Percentiles rank a stretch among this genome's conserved stretches.
phyloP scores from a whole-genome alignment of 2,888 invertebrate genomes.

The Itoplectis maculator region DNA sequence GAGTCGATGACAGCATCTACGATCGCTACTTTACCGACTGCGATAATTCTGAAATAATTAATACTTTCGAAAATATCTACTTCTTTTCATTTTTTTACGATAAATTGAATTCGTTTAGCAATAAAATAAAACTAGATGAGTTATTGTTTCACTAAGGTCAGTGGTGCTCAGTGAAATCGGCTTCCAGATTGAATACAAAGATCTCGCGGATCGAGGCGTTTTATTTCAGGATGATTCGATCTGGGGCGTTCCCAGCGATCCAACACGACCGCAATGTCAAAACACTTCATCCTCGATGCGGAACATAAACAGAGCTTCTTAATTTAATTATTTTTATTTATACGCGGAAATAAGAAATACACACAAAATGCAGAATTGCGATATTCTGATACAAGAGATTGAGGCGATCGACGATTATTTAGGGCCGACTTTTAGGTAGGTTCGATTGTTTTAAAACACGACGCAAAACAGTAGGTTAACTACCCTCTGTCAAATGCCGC shows the following conservation, averaged over 20 bases:
- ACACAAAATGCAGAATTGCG: constrained; percentile 85
- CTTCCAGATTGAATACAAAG: not conserved
- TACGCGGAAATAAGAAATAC: not conserved
- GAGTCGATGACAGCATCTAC: too few species aligned
- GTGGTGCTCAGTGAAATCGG: not conserved
- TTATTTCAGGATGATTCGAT: not conserved
- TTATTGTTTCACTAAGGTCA: not conserved
- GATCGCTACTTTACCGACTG: too few species aligned
- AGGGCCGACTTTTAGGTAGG: constrained; percentile 94
- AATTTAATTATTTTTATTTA: not conserved
- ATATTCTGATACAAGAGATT: constrained; percentile 90
- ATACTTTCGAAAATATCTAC: too few species aligned
- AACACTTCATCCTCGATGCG: not conserved
- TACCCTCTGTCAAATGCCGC: constrained; percentile 73
- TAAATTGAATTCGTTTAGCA: too few species aligned
- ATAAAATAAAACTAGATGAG: too few species aligned
- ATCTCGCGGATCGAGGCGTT: not conserved
- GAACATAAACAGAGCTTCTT: not conserved
- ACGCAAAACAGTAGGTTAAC: constrained; percentile 11
- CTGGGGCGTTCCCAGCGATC: constrained; percentile 2
- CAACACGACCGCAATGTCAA: constrained; percentile 2
- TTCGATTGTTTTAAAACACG: constrained; percentile 48
- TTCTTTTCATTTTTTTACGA: too few species aligned
- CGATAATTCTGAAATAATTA: too few species aligned
- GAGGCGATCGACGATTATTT: constrained; percentile 96